phyloP scores from a whole-genome alignment of 2,113 vertebrate species.

The Perca fluviatilis region DNA sequence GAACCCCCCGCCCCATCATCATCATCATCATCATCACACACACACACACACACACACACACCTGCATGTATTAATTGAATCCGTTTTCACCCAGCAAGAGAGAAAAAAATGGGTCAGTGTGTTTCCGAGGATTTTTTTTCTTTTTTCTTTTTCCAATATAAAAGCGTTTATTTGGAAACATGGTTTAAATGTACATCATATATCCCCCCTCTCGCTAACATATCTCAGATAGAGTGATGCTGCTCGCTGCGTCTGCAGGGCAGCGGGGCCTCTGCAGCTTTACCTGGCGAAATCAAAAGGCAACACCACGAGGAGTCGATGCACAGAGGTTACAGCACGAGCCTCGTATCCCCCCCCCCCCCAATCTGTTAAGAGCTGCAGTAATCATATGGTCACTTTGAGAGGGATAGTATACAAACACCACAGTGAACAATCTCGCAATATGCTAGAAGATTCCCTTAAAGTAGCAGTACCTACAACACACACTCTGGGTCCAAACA shows the following conservation, averaged over 20 bases:
- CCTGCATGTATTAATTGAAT: constrained; percentile 37
- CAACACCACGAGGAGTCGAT: neutral
- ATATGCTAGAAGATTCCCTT: neutral
- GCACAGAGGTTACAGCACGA: neutral
- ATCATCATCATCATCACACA: neutral
- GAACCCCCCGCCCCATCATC: neutral
- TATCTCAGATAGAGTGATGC: constrained; percentile 15
- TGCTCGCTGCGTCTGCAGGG: neutral
- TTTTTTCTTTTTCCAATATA: constrained; percentile 60
- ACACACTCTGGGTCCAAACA: neutral
- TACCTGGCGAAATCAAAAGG: constrained; percentile 7
- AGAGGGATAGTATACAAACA: neutral
- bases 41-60: neutral
- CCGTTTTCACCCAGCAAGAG: neutral
- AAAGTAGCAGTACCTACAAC: neutral
- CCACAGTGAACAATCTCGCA: neutral
- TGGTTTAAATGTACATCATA: constrained; percentile 67
- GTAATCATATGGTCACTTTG: neutral
- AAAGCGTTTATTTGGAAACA: constrained; percentile 82
- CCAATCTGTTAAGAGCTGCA: neutral
- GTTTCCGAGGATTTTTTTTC: neutral
- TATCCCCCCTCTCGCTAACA: neutral
- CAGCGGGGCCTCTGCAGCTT: neutral
- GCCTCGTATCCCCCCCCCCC: too few relatives aligned
- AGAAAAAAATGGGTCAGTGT: constrained; percentile 19